Base-by-base conservation (phyloP, 1,140 invertebrate species). In the Drosophila quadrilineata region DNA sequence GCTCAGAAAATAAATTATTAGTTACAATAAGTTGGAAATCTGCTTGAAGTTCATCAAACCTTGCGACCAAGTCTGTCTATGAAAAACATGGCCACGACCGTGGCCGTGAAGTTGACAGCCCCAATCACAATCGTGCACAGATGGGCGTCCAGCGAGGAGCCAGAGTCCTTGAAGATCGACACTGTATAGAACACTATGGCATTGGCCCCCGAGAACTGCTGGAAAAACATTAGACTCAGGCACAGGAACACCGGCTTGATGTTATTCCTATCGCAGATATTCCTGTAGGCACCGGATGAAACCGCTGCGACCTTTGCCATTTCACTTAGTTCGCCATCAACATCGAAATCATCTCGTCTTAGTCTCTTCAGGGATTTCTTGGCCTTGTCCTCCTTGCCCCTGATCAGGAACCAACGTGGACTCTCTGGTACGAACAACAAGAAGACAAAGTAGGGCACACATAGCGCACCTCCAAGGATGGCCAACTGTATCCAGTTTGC, bases 151-250 rank as follows among this genome's bases (percentile, higher is more conserved):
- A 96, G 92, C 1, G 90, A 91, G 45, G 94, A 95, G 8, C 94
- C 95, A n/a, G 95, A 91, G 64, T 92, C 92, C 88, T 93, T 88
- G 89, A 98, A 98, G 48, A 98, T 97, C 45, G 91, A 91, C 3
- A 94, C 94, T 0, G 96, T 95, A 86, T 98, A 98, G 87, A 97
- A 98, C 67, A 98, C 96, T 16, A 98, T 94, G 3, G 96, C 96
- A 74, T 97, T 97, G 62, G 97, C 96, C n/a, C 96, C 97, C 58
- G 94, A 96, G 41, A 97, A 2, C 17, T 54, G 38, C 17, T 54
- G 52, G 2, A 54, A 16, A 6, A 54, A n/a, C 38, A 54, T 43
- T 0, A 54, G 38, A 8, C n/a, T 28, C 0, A 54, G 3, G 8
- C 26, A 6, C 9, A 54, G 31, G 17, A 9, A 5, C 8, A 54